Evolutionary conservation across 1,140 invertebrate genomes (phyloP).

Genomic region (Agrypnia vestita): DNA sequence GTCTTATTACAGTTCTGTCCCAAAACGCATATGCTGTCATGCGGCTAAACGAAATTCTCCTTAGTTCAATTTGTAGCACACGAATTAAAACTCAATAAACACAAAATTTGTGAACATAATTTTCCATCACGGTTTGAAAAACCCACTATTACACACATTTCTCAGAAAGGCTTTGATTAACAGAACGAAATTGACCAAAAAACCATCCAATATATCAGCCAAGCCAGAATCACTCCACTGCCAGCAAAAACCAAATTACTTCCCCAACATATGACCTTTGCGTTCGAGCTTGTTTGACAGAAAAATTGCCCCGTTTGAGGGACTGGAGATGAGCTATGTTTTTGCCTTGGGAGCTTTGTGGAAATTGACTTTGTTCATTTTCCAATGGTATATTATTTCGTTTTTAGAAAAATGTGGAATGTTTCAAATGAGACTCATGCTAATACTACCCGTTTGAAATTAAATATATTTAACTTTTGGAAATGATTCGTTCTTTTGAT

Average conservation of each 20-base stretch:
- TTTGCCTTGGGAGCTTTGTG: constrained; percentile 29
- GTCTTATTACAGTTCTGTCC: too few relatives aligned
- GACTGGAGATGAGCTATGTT: constrained; percentile 44
- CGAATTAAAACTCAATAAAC: too few relatives aligned
- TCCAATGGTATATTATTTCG: constrained; percentile 7
- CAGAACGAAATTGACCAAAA: constrained; percentile 19
- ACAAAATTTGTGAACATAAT: too few relatives aligned
- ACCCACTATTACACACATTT: not conserved
- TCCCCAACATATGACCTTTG: constrained; percentile 42
- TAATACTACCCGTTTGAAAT: not conserved
- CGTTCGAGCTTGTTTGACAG: constrained; percentile 49
- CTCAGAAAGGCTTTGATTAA: not conserved
- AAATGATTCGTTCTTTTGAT: too few relatives aligned
- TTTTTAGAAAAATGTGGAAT: constrained; percentile 3
- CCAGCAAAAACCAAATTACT: constrained; percentile 48
- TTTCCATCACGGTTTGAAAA: too few relatives aligned
- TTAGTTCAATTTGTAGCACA: too few relatives aligned
- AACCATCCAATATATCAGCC: not conserved
- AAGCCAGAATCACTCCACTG: constrained; percentile 13
- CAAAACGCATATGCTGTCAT: too few relatives aligned
- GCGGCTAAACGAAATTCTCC: too few relatives aligned
- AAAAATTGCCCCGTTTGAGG: constrained; percentile 45
- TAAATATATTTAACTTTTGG: too few relatives aligned
- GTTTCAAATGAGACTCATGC: constrained; percentile 7
- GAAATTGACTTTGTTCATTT: constrained; percentile 46